A percentile compares a stretch with the other conserved stretches of the same genome.
These are phyloP conservation scores for Sinonovacula constricta DNA, from an alignment of 1,140 invertebrate species.

Conservation along the genomic window DNA sequence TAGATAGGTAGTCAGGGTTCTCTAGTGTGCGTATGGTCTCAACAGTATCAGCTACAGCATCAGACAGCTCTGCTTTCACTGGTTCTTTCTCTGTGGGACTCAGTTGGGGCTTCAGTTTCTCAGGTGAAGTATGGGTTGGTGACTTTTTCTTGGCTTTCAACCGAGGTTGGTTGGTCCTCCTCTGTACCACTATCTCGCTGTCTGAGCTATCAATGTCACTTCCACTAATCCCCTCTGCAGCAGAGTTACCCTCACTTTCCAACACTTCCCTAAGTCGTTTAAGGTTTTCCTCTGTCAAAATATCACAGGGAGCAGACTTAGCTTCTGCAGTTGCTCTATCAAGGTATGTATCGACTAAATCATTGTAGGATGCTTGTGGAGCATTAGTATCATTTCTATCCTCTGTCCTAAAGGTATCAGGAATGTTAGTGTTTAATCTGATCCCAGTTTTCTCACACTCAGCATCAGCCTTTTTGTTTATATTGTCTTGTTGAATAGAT, in stretches of 20 bases:
- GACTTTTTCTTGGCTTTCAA: constrained; percentile 44
- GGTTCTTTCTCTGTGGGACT: constrained; percentile 47
- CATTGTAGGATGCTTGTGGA: too few relatives aligned
- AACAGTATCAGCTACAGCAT: constrained; percentile 53
- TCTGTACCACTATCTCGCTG: too few relatives aligned
- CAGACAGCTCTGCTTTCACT: constrained; percentile 53
- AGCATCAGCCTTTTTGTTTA: neutral
- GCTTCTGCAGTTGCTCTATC: too few relatives aligned
- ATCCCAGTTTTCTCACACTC: neutral
- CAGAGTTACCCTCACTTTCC: neutral
- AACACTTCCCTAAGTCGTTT: too few relatives aligned
- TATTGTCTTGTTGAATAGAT: neutral
- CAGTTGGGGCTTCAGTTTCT: constrained; percentile 41
- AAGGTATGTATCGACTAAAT: too few relatives aligned
- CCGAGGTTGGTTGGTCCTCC: too few relatives aligned
- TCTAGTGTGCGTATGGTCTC: constrained; percentile 34
- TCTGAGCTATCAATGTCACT: neutral
- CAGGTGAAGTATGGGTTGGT: too few relatives aligned
- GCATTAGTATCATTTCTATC: too few relatives aligned
- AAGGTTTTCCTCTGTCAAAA: neutral
- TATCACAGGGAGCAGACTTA: too few relatives aligned
- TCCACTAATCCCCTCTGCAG: neutral
- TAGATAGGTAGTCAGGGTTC: constrained; percentile 40
- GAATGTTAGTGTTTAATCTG: too few relatives aligned
- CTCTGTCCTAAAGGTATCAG: too few relatives aligned